Evolutionary conservation across 2,113 vertebrate species (phyloP).

Genomic region (Neoarius graeffei): DNA sequence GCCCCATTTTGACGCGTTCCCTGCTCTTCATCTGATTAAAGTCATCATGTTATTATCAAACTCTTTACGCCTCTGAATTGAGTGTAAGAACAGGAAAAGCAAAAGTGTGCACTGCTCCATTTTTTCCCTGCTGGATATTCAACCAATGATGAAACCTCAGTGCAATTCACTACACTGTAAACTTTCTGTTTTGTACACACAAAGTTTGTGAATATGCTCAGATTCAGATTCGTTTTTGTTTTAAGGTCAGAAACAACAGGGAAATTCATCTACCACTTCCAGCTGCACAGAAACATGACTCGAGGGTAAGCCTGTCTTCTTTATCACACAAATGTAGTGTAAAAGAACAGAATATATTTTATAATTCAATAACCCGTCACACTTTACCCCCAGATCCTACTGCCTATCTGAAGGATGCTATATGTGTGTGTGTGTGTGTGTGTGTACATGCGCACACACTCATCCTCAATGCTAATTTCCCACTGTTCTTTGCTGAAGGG

Average conservation of each 20-base stretch:
- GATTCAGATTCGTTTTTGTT: neutral
- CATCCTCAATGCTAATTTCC: slow-evolving; percentile 29
- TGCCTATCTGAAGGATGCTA: neutral
- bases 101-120: neutral
- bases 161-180: neutral
- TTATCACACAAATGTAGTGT: slow-evolving; percentile 26
- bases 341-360: slow-evolving; percentile 32
- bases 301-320: slow-evolving; percentile 1
- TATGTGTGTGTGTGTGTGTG: neutral
- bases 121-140: neutral
- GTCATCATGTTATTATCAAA: slow-evolving; percentile 26
- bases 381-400: neutral
- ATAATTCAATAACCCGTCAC: slow-evolving; percentile 19
- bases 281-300: slow-evolving; percentile 22
- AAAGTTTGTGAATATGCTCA: neutral
- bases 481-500: slow-evolving; percentile 54
- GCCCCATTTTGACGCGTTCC: neutral
- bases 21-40: slow-evolving; percentile 29
- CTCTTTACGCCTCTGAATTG: neutral
- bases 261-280: slow-evolving; percentile 4
- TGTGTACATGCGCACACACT: neutral
- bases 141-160: slow-evolving; percentile 15
- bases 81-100: neutral
- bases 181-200: neutral
- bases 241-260: slow-evolving; percentile 7